A percentile compares a stretch with the other conserved stretches of the same genome.
Evolutionary conservation across 2,113 vertebrate genomes (phyloP).

Genomic region (Mus spicilegus): DNA sequence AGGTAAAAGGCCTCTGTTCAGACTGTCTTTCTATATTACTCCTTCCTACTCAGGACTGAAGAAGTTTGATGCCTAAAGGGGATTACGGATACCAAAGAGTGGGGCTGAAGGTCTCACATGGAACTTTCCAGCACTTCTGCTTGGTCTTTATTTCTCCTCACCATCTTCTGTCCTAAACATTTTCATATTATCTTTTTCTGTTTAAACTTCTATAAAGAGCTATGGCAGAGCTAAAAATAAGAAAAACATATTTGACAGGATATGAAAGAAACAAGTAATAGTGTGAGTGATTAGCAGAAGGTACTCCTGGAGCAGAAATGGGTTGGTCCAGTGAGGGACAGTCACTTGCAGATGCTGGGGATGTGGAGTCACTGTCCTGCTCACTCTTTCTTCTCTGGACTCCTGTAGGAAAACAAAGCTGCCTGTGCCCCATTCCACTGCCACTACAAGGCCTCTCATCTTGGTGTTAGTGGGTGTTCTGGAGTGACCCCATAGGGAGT

Average conservation of each 20-base stretch:
- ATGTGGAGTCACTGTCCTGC: not conserved
- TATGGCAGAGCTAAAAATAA: slow-evolving; percentile 4
- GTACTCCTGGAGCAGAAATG: not conserved
- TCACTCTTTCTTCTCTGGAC: not conserved
- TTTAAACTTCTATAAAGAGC: slow-evolving; percentile 29
- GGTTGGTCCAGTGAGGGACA: not conserved
- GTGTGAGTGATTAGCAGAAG: not conserved
- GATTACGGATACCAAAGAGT: not conserved
- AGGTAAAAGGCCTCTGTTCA: not conserved
- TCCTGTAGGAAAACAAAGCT: not conserved
- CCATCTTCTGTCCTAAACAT: not conserved
- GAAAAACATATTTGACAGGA: not conserved
- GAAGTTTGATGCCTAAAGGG: not conserved
- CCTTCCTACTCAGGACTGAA: not conserved
- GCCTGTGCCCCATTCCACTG: not conserved
- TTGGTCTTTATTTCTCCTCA: not conserved
- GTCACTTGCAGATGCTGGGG: slow-evolving; percentile 12
- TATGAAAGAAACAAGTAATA: not conserved
- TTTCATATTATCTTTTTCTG: not conserved
- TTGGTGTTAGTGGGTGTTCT: not conserved
- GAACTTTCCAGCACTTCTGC: not conserved
- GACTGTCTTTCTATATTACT: not conserved
- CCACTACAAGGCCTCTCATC: not conserved
- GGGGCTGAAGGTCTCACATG: not conserved
- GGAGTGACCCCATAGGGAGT: not conserved